Percentiles rank a stretch among this genome's conserved stretches.
Evolutionary conservation across 1,140 invertebrate genomes (phyloP).

Genomic region (Micrasema longulum): DNA sequence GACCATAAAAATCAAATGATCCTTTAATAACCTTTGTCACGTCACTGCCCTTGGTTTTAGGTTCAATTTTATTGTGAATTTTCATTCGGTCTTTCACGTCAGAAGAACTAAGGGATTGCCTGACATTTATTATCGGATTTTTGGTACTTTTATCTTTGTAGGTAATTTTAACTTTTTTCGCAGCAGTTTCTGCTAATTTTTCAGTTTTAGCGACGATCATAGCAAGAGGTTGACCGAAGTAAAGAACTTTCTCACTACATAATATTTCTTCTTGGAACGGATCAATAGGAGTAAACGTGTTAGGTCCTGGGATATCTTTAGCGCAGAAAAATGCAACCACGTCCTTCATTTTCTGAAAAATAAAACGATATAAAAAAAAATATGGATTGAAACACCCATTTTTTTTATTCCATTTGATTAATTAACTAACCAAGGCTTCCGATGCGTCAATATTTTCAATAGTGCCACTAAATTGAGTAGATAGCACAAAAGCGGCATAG

Average conservation of each 20-base stretch:
- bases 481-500: conserved; percentile 73
- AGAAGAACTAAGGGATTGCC: conserved; percentile 59
- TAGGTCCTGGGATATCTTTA: conserved; percentile 80
- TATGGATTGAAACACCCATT: too few species aligned
- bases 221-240: conserved; percentile 80
- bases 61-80: conserved; percentile 56
- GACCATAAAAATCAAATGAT: conserved; percentile 58
- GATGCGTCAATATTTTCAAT: conserved; percentile 71
- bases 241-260: conserved; percentile 68
- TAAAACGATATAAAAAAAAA: too few species aligned
- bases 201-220: conserved; percentile 78
- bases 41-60: conserved; percentile 60
- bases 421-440: conserved; percentile 69
- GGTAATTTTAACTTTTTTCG: conserved; percentile 76
- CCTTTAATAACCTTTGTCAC: conserved; percentile 60
- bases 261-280: conserved; percentile 67
- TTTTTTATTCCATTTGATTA: too few species aligned
- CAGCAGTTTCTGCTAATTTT: conserved; percentile 74
- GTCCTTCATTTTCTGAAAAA: conserved; percentile 73
- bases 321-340: conserved; percentile 77
- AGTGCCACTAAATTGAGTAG: conserved; percentile 58
- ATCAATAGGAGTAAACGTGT: conserved; percentile 63
- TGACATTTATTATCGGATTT: conserved; percentile 59
- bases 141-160: conserved; percentile 64
- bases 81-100: conserved; percentile 56